Evolutionary conservation across 2,888 invertebrate genomes (phyloP).

Genomic region (Mantis religiosa): DNA sequence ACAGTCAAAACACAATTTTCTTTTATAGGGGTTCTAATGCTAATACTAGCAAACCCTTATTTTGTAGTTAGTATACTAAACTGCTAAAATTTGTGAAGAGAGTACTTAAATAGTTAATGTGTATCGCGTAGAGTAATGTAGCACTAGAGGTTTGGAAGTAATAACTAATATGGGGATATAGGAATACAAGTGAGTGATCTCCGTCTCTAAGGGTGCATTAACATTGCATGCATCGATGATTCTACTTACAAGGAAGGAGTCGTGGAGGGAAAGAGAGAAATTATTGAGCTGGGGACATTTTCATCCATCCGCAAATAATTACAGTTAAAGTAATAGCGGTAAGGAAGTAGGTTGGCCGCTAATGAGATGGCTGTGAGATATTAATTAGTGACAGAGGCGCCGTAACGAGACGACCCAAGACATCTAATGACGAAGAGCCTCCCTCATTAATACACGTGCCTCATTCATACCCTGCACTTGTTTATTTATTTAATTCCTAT

Average conservation of each 20-base stretch:
- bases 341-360: not conserved
- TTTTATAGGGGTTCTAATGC: no score
- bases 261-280: not conserved
- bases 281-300: not conserved
- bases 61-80: no score
- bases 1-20: no score
- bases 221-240: not conserved
- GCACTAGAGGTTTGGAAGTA: no score
- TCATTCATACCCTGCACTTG: not conserved
- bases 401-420: not conserved
- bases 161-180: not conserved
- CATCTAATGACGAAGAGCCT: not conserved
- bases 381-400: constrained; percentile 14
- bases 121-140: no score
- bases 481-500: not conserved
- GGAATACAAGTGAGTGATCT: not conserved
- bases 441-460: not conserved
- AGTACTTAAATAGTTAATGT: no score
- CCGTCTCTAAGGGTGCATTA: not conserved
- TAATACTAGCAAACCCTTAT: no score
- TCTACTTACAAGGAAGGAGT: not conserved
- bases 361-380: constrained; percentile 13
- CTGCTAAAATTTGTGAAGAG: no score
- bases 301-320: not conserved
- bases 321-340: not conserved